These are phyloP conservation scores for Craseonycteris thonglongyai DNA, from an alignment of 2,113 vertebrate species.

Conservation along the genomic window DNA sequence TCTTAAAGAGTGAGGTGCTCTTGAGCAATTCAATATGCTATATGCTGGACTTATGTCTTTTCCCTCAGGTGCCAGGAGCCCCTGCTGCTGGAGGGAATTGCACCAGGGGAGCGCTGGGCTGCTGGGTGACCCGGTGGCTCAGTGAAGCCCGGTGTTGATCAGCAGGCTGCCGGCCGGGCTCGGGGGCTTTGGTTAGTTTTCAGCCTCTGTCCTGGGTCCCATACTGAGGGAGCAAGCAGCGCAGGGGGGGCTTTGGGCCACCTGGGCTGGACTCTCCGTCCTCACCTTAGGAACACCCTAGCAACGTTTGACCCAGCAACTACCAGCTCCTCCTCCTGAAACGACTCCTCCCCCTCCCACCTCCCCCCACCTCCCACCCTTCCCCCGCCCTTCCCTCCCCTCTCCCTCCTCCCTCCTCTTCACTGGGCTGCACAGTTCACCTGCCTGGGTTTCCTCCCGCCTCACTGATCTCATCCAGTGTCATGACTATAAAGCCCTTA, in stretches of 20 bases:
- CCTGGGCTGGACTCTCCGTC: background rate
- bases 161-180: background rate
- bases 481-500: background rate
- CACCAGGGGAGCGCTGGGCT: fast-evolving
- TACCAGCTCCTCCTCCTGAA: too few relatives aligned
- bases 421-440: background rate
- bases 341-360: background rate
- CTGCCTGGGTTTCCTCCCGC: background rate
- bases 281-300: background rate
- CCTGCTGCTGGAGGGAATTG: background rate
- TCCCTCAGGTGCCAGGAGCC: background rate
- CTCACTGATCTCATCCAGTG: background rate
- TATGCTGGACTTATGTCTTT: background rate
- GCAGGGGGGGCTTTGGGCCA: background rate
- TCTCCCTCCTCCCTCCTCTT: too few relatives aligned
- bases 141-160: background rate
- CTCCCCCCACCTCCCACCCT: fast-evolving
- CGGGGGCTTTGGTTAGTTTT: background rate
- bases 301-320: background rate
- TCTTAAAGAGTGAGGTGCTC: background rate
- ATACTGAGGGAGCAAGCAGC: background rate
- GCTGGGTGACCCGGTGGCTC: background rate
- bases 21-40: background rate
- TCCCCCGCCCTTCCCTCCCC: too few relatives aligned
- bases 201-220: background rate